Percentiles rank a stretch among this genome's conserved stretches.
Conservation (phyloP, 2,888 invertebrate species). For the Sphaeridia pumilis region DNA sequence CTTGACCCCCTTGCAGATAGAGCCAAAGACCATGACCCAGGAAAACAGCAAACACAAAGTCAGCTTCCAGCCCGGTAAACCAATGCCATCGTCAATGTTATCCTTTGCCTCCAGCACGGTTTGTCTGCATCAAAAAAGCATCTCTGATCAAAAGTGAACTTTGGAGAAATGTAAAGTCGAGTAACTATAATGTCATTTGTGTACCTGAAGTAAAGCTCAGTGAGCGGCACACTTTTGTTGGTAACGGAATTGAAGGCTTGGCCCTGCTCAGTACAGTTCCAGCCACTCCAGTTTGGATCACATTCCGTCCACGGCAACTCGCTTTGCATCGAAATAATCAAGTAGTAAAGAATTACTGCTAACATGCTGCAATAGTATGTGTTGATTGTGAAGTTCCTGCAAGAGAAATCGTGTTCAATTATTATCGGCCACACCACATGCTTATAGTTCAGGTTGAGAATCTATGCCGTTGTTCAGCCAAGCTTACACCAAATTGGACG, state of each 20-base stretch:
- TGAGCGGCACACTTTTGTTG: too few species aligned
- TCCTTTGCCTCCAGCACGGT: slow-evolving; percentile 45
- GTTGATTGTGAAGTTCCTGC: slow-evolving; percentile 46
- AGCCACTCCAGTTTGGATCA: slow-evolving; percentile 45
- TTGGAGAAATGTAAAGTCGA: too few species aligned
- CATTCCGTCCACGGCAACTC: slow-evolving; percentile 63
- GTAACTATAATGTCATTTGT: neutral
- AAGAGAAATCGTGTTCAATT: too few species aligned
- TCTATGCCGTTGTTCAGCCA: too few species aligned
- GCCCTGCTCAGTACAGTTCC: neutral
- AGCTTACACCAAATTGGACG: slow-evolving; percentile 42
- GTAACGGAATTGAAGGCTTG: too few species aligned
- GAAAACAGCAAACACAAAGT: slow-evolving; percentile 49
- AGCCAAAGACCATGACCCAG: slow-evolving; percentile 57
- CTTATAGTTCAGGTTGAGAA: too few species aligned
- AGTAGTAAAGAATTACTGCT: slow-evolving; percentile 59
- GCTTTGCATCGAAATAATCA: slow-evolving; percentile 56
- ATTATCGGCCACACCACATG: too few species aligned
- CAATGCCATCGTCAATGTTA: slow-evolving; percentile 40
- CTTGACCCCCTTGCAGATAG: slow-evolving; percentile 60
- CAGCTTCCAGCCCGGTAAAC: slow-evolving; percentile 21
- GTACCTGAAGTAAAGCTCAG: neutral
- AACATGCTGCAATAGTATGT: slow-evolving; percentile 67
- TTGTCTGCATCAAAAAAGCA: slow-evolving; percentile 41
- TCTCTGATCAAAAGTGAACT: too few species aligned